Base-by-base conservation (phyloP, 2,113 vertebrate genomes). In the Narcine bancroftii region DNA sequence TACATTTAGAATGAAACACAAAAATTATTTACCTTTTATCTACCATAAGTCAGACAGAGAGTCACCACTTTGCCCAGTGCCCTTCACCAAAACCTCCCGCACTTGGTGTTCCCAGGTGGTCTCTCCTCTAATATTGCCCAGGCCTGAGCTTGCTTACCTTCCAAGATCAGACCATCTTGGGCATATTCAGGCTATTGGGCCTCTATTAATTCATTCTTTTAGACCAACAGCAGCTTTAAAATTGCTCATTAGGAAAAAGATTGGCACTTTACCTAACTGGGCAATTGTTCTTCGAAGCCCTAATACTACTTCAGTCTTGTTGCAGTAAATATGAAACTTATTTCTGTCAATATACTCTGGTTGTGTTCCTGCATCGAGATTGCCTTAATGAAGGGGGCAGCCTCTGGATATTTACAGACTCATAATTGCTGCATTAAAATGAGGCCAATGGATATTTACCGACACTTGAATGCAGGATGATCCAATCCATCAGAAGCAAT, bases 321-420 rank as follows among this genome's bases (percentile, higher is more conserved):
- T 71, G 89, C 65, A 45, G 89, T 91, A 91, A 91, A 69, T 91
- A 47, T 91, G 65, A 69, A 47, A 91, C 63, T 53, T 65, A 24
- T 69, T 91, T 91, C 89, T 91, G 89, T 91, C 69, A 91, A 91
- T 91, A 91, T 91, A 63, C 89, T 91, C 39, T 47, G 63, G 65
- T 71, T 29, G 65, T 91, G 89, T 91, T 91, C 47, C 89, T 71
- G 89, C 89, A 91, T 71, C 69, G 69, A 91, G 89, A 91, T 91
- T 91, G 89, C 89, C 42, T 69, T 69, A 91, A 91, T 91, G 89
- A 91, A 91, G 65, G 89, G 26, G 2, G 5, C n/a, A 91, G 47
- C 63, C 39, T 91, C 42, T 91, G 65, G 89, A 71, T 91, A 91
- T 91, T 91, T 91, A 69, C 89, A 91, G 63, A 91, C 65, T 9